Evolutionary conservation across 2,888 invertebrate genomes (phyloP), one percentile per base, ranked within the genome.

Genomic region (Catocala nupta): DNA sequence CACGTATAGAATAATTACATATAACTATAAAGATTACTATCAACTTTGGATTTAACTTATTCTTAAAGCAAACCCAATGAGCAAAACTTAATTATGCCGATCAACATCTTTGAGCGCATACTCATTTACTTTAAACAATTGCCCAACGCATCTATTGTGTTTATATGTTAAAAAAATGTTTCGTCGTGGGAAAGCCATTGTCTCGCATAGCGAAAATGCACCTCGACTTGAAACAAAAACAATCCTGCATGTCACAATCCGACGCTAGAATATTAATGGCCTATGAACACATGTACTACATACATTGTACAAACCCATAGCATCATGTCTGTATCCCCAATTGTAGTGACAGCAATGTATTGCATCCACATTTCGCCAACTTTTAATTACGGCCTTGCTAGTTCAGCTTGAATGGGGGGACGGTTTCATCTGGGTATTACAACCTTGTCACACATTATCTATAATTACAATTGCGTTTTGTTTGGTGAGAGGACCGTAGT

Each of bases 111-210:
- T 57, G 61, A 72, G 59, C 78, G 67, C 72, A 75, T 77, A 79
- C 62, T 64, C 78, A 81, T 65, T 69, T 72, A 63, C 71, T 71
- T 55, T 69, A 82, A 87, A 87, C 88, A 88, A 90, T 91, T 90
- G 85, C 88, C 82, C 84, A 89, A 90, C 80, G 72, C 70, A 59
- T 44, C 85, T 74, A 90, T 91, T 91, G 90, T 90, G 68, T 82
- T 78, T 65, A 68, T 67, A 77, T 78, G 75, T 80, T 10, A 45
- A 45, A 83, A 86, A 87, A 85, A 84, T 81, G 78, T 63, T 75
- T 64, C 68, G 70, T 69, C 85, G 87, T 90, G 90, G 76, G 91
- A 91, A 89, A 71, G 43, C 68, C 65, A 83, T 87, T 90, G 89
- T 89, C 74, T 80, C 63, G 62, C 74, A 47, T 47, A 65, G 78